These are phyloP conservation scores for Tetanocera ferruginea DNA, from an alignment of 2,888 invertebrate species.

Conservation along the genomic window DNA sequence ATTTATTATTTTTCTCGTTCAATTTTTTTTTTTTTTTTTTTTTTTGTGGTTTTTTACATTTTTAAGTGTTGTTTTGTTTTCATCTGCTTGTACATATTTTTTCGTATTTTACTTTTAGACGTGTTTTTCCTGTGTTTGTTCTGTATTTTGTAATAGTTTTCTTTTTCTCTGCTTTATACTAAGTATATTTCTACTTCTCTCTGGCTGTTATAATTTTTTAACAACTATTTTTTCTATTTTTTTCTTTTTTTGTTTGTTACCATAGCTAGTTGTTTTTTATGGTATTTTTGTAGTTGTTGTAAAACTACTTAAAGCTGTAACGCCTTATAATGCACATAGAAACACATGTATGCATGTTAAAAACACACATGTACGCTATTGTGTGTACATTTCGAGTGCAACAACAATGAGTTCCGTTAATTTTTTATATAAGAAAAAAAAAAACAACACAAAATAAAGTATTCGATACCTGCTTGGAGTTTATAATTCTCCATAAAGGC, in stretches of 20 bases:
- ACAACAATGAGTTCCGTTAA: background rate
- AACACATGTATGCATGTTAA: background rate
- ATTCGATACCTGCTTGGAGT: no score
- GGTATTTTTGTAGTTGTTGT: background rate
- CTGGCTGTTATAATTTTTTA: background rate
- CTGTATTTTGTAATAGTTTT: conserved; percentile 16
- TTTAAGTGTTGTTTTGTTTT: conserved; percentile 11
- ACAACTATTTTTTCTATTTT: background rate
- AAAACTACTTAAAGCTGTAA: conserved; percentile 20
- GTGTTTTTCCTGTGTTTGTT: conserved; percentile 11
- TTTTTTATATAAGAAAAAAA: background rate
- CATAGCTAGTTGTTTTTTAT: conserved; percentile 3
- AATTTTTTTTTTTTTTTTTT: conserved; percentile 5
- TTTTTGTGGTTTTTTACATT: no score
- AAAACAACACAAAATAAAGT: no score
- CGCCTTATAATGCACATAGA: background rate
- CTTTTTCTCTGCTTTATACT: background rate
- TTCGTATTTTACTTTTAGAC: background rate
- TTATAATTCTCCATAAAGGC: no score
- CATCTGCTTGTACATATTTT: background rate
- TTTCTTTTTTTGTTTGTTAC: background rate
- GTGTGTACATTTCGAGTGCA: background rate
- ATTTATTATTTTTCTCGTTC: background rate
- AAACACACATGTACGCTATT: background rate
- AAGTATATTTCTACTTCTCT: background rate